Percentiles rank a stretch among this genome's conserved stretches.
phyloP scores from a whole-genome alignment of 2,113 vertebrate species.

The Catharus bicknelli region DNA sequence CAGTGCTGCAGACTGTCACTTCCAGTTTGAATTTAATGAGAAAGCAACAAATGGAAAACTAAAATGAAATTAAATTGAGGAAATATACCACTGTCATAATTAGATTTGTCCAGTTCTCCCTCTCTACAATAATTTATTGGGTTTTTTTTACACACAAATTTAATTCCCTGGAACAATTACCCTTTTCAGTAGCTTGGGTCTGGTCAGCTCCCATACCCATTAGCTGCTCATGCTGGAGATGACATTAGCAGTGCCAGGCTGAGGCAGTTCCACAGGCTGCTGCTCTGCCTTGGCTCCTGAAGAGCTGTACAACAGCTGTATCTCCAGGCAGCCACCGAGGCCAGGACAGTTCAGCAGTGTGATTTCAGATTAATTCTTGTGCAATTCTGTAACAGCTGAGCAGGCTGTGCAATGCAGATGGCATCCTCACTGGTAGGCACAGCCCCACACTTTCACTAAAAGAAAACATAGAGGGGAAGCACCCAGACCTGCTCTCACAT shows the following conservation, averaged over 20 bases:
- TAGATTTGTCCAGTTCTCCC: slow-evolving; percentile 13
- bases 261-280: not conserved
- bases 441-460: not conserved
- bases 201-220: not conserved
- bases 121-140: not conserved
- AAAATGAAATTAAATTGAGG: slow-evolving; percentile 18
- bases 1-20: not conserved
- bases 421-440: not conserved
- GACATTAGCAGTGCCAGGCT: not conserved
- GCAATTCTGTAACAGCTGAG: slow-evolving; percentile 3
- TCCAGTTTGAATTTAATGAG: not conserved
- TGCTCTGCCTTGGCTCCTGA: not conserved
- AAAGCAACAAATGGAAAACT: not conserved
- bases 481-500: not conserved
- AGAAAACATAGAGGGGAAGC: not conserved
- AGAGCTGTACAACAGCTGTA: rapidly evolving
- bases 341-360: not conserved
- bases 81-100: not conserved
- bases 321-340: rapidly evolving
- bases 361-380: not conserved
- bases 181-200: not conserved
- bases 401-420: slow-evolving; percentile 13
- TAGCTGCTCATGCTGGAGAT: not conserved
- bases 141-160: not conserved
- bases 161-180: slow-evolving; percentile 32